phyloP scores from a whole-genome alignment of 2,797 vertebrate genomes.

The Lerista edwardsae region DNA sequence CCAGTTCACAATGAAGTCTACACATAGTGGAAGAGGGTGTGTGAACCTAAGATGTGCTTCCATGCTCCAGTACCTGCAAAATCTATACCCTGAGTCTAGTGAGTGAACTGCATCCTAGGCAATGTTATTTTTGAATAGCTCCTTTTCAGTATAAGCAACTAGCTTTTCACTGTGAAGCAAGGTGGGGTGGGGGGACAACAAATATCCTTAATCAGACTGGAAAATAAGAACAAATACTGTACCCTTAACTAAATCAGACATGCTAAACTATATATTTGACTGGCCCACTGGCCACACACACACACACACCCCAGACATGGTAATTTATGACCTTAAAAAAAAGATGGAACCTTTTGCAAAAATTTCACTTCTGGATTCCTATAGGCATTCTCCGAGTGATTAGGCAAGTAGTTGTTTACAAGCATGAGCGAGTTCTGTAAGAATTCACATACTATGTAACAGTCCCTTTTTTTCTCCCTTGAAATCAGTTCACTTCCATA shows the following conservation, averaged over 20 bases:
- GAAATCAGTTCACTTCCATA: neutral
- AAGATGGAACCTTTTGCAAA: neutral
- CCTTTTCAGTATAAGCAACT: neutral
- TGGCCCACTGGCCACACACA: neutral
- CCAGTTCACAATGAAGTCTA: neutral
- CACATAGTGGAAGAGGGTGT: neutral
- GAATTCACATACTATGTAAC: neutral
- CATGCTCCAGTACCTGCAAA: neutral
- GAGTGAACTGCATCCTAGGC: neutral
- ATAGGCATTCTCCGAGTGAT: neutral
- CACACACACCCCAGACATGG: neutral
- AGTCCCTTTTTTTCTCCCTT: neutral
- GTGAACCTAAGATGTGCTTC: neutral
- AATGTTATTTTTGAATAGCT: neutral
- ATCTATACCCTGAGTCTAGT: no score
- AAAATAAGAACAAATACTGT: neutral
- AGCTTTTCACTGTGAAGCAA: neutral
- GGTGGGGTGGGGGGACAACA: accelerated
- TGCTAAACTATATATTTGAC: neutral
- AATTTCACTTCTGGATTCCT: neutral
- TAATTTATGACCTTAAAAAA: neutral
- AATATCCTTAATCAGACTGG: neutral
- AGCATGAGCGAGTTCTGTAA: neutral
- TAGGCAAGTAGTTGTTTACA: neutral
- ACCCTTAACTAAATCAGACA: neutral